Evolutionary conservation across 2,888 invertebrate species (phyloP).

Genomic region (Tetragnatha montana): DNA sequence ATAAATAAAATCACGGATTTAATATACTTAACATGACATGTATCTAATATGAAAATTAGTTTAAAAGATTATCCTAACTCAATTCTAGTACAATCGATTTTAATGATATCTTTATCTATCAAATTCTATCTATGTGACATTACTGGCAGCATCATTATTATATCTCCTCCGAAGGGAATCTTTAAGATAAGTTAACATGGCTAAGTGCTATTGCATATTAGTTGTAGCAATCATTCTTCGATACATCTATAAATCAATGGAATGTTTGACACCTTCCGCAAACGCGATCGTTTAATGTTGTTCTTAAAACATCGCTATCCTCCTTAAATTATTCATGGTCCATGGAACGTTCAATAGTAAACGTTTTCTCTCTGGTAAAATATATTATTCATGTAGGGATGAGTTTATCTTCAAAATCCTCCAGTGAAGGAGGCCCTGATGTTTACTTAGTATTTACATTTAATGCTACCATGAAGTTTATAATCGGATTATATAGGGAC

Average conservation of each 20-base stretch:
- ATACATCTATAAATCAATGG: background rate
- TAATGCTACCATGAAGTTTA: conserved; percentile 57
- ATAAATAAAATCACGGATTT: no score
- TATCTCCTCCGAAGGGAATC: no score
- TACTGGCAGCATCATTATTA: no score
- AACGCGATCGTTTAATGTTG: conserved; percentile 35
- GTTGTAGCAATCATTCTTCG: background rate
- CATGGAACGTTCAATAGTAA: conserved; percentile 33
- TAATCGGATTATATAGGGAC: conserved; percentile 55
- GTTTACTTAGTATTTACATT: conserved; percentile 62
- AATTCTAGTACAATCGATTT: no score
- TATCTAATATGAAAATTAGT: no score
- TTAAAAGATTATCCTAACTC: no score
- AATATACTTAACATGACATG: no score
- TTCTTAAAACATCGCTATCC: conserved; percentile 45
- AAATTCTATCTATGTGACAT: no score
- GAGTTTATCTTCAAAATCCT: conserved; percentile 41
- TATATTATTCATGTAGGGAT: conserved; percentile 55
- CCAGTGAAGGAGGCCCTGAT: conserved; percentile 41
- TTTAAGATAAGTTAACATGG: no score
- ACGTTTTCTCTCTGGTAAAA: conserved; percentile 32
- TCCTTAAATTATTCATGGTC: conserved; percentile 57
- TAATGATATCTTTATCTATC: no score
- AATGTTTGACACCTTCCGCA: background rate
- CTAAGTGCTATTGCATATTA: no score